Base-by-base conservation (phyloP, 1,140 invertebrate species). In the Bradynema listronoti region DNA sequence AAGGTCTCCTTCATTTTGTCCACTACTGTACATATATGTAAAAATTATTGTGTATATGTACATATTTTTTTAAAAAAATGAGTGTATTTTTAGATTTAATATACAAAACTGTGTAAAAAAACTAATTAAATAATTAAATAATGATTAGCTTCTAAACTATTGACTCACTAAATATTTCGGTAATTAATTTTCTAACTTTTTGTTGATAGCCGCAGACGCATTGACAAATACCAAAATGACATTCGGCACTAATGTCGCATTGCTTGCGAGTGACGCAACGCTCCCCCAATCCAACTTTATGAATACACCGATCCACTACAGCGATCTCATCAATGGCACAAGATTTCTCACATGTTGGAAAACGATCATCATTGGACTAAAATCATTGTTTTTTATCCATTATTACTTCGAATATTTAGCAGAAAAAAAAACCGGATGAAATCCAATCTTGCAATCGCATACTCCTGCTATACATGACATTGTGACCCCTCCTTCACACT, bases 401-500 rank as follows among this genome's bases (percentile, higher is more conserved):
- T n/a, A n/a, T n/a, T n/a, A n/a, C n/a, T n/a, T n/a, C n/a, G n/a
- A n/a, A n/a, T n/a, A n/a, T n/a, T n/a, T n/a, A n/a, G n/a, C n/a
- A n/a, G n/a, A n/a, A n/a, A n/a, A n/a, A n/a, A n/a, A 27, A 9
- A 68, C 55, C 27, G 52, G 49, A n/a, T 58, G 63, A 45, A 43
- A 65, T 11, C 54, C 33, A 19, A 65, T 4, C 59, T 68, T 68
- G 39, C 61, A 63, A 43, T 63, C 61, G 41, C 61, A 63, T 39
- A 30, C 33, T 25, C 73, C 76, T 16, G 63, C 22, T 4, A 56
- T 39, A 57, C 74, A 77, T 6, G 49, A 45, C 74, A 77, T 77
- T 16, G 71, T 69, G 11, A 77, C 69, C 11, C 74, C 74, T 6
- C 74, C 74, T 63, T 77, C 74, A 56, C 74, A 77, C 68, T 77